Evolutionary conservation across 2,797 vertebrate genomes (phyloP).

Genomic region (Monodelphis domestica): DNA sequence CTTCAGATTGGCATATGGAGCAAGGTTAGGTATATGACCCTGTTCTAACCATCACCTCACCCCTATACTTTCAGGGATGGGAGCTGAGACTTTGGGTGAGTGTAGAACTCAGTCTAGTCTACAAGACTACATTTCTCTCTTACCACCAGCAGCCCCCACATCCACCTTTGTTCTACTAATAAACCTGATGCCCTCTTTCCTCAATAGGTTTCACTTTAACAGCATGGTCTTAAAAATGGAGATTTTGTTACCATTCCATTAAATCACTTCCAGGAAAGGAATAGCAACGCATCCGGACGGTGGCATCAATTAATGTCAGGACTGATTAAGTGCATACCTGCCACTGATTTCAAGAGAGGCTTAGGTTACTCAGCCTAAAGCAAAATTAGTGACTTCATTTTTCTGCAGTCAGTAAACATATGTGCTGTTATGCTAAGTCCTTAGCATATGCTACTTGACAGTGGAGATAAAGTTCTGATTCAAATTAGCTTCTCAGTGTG

Average conservation of each 20-base stretch:
- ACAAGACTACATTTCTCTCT: background rate
- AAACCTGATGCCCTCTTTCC: background rate
- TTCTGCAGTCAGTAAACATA: constrained; percentile 27
- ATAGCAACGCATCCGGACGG: background rate
- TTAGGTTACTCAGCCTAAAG: constrained; percentile 30
- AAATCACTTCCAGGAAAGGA: constrained; percentile 6
- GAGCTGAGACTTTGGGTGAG: background rate
- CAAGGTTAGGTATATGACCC: background rate
- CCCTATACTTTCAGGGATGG: background rate
- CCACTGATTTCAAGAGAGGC: constrained; percentile 19
- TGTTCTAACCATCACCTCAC: background rate
- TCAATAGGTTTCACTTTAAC: background rate
- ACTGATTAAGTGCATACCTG: background rate
- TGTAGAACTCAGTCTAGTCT: background rate
- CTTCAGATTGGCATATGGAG: background rate
- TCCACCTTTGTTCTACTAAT: background rate
- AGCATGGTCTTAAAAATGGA: background rate
- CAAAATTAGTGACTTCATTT: constrained; percentile 16
- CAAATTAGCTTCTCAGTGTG: background rate
- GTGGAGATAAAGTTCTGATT: background rate
- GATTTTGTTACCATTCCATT: constrained; percentile 5
- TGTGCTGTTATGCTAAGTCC: constrained; percentile 1
- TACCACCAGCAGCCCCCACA: background rate
- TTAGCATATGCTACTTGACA: background rate
- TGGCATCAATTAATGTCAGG: background rate